Evolutionary conservation across 2,113 vertebrate species (phyloP), one percentile per base, ranked within the genome.

Genomic region (Reinhardtius hippoglossoides): DNA sequence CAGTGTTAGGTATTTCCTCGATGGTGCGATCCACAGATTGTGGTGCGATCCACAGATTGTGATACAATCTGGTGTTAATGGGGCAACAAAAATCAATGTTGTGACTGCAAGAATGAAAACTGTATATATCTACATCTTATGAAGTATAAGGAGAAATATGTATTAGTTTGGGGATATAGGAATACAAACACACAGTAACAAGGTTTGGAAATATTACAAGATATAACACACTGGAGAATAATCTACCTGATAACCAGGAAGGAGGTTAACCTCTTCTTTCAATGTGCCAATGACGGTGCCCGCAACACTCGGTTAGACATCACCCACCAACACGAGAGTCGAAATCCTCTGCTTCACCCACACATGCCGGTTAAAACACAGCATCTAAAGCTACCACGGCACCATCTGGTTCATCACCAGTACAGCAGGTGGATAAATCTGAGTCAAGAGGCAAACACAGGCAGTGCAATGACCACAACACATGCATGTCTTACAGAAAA

Each of bases 241-340:
- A 42, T 42, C 12, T 42, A 42, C 35, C 35, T 37, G 9, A 37
- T 2, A 27, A 27, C 5, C 27, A 27, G 27, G 27, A 5, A 27
- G 27, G 5, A 27, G 27, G 27, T 27, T 27, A 5, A 27, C 24
- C n/a, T 23, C 31, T 74, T 81, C 80, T 81, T 80, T 66, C 81
- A 81, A 88, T 81, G 74, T 78, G 80, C 67, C 67, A 54, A 3
- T 81, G 73, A 85, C 24, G 31, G 31, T 31, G 31, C 31, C 31
- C 7, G 27, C 27, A 27, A 5, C 27, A 27, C 27, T 27, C 0
- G 5, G 27, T 27, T 24, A 24, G 24, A 24, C 24, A 24, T 31
- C 31, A 31, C 50, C 35, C 35, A 37, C 35, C 35, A 37, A 9
- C 35, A 37, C 35, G 2, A 37, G 35, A 7, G 35, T 9, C 35